Percentiles rank a stretch among this genome's conserved stretches.
These are phyloP conservation scores for Laupala kohalensis DNA, from an alignment of 1,140 invertebrate genomes.

Conservation along the genomic window DNA sequence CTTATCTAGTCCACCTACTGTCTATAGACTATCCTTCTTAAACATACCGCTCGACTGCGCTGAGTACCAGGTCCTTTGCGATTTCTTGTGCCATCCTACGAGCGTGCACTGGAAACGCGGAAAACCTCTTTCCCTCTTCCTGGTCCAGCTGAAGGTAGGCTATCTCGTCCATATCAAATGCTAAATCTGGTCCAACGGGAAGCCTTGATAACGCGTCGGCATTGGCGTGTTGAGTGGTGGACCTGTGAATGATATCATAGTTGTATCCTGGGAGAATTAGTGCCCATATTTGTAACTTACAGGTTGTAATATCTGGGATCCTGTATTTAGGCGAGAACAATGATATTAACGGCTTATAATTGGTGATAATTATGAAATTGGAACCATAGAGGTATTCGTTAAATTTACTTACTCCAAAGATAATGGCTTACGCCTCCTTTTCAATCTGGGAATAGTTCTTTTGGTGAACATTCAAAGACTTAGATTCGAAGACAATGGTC, in stretches of 20 bases:
- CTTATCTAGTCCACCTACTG: not conserved
- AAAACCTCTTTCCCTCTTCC: not conserved
- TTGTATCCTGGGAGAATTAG: slow-evolving; percentile 16
- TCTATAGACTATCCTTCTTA: not conserved
- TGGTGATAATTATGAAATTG: not conserved
- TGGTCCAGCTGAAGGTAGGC: not conserved
- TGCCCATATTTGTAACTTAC: slow-evolving; percentile 11
- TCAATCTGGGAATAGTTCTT: slow-evolving; percentile 1
- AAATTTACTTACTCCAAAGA: not conserved
- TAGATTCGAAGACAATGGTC: not conserved
- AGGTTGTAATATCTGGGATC: not conserved
- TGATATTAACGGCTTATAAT: not conserved
- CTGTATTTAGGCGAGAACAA: not conserved
- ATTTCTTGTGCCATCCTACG: not conserved
- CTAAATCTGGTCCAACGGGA: not conserved
- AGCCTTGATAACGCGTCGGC: slow-evolving; percentile 16
- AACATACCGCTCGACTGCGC: too few relatives aligned
- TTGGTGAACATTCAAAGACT: not conserved
- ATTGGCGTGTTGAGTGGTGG: slow-evolving; percentile 12
- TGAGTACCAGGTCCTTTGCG: not conserved
- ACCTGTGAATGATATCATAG: slow-evolving; percentile 13
- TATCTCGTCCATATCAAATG: not conserved
- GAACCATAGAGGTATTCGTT: not conserved
- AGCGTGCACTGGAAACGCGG: not conserved
- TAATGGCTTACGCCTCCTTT: not conserved